These are phyloP conservation scores for Rousettus leschenaultii DNA, from an alignment of 2,113 vertebrate species.

Conservation along the genomic window DNA sequence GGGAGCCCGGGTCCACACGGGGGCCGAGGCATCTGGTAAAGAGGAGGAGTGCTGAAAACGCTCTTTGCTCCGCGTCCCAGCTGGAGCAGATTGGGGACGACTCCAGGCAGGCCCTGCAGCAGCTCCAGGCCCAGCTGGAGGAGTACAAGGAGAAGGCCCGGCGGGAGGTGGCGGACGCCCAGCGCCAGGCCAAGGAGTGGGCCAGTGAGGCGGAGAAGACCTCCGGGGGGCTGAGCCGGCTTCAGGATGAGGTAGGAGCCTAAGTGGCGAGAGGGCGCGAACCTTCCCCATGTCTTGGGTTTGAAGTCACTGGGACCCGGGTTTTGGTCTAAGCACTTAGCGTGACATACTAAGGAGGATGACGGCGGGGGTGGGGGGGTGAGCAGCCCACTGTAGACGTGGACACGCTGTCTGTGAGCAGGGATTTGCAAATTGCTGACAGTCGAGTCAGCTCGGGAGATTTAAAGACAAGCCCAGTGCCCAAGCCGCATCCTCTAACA, in stretches of 20 bases:
- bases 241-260: slow-evolving; percentile 92
- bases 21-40: neutral
- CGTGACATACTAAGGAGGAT: neutral
- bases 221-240: slow-evolving; percentile 78
- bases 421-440: neutral
- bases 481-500: neutral
- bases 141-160: slow-evolving; percentile 91
- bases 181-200: slow-evolving; percentile 88
- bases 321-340: neutral
- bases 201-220: slow-evolving; percentile 87
- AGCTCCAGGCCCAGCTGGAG: slow-evolving; percentile 88
- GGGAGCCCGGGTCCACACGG: slow-evolving; percentile 13
- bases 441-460: neutral
- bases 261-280: neutral
- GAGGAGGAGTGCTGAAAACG: neutral
- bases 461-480: neutral
- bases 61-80: slow-evolving; percentile 70
- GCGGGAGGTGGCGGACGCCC: slow-evolving; percentile 89
- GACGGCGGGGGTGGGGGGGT: neutral
- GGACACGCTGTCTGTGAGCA: neutral
- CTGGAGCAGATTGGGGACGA: slow-evolving; percentile 84
- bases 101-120: slow-evolving; percentile 82
- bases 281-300: neutral
- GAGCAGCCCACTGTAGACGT: neutral
- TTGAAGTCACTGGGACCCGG: neutral